phyloP scores from a whole-genome alignment of 2,113 vertebrate species.

The Osmerus mordax region DNA sequence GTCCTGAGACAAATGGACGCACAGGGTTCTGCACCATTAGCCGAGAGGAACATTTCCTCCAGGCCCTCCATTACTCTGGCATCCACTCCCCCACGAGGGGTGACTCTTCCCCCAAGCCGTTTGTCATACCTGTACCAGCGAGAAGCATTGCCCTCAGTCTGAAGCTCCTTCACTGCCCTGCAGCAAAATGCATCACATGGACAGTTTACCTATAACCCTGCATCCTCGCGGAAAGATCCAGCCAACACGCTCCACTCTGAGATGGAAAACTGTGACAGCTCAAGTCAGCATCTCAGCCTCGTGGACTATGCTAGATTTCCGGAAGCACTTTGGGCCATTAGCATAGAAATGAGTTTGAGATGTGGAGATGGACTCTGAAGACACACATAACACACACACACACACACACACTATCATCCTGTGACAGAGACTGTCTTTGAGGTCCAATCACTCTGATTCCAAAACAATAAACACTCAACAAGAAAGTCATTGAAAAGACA shows the following conservation, averaged over 20 bases:
- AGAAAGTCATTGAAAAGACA: slow-evolving; percentile 34
- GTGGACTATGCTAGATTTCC: background rate
- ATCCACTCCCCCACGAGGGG: slow-evolving; percentile 11
- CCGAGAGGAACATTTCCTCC: slow-evolving; percentile 10
- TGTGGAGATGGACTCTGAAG: background rate
- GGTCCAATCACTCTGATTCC: slow-evolving; percentile 42
- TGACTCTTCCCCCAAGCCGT: background rate
- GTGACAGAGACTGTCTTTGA: slow-evolving; percentile 22
- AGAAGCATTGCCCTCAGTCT: background rate
- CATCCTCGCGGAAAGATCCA: background rate
- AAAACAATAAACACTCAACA: slow-evolving; percentile 45
- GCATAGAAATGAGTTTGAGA: slow-evolving; percentile 3
- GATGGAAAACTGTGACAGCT: background rate
- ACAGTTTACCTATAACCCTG: background rate
- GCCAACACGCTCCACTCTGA: no score
- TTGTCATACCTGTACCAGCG: slow-evolving; percentile 10
- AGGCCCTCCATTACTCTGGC: slow-evolving; percentile 26
- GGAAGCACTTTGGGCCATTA: slow-evolving; percentile 4
- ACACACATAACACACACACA: background rate
- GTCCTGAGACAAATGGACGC: slow-evolving; percentile 13
- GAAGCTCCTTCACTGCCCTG: background rate
- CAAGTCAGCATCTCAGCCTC: background rate
- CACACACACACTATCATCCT: slow-evolving; percentile 15
- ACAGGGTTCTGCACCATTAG: slow-evolving; percentile 13
- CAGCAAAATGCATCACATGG: background rate